Base-by-base conservation (phyloP, 1,140 invertebrate genomes). In the Colletes gigas region DNA sequence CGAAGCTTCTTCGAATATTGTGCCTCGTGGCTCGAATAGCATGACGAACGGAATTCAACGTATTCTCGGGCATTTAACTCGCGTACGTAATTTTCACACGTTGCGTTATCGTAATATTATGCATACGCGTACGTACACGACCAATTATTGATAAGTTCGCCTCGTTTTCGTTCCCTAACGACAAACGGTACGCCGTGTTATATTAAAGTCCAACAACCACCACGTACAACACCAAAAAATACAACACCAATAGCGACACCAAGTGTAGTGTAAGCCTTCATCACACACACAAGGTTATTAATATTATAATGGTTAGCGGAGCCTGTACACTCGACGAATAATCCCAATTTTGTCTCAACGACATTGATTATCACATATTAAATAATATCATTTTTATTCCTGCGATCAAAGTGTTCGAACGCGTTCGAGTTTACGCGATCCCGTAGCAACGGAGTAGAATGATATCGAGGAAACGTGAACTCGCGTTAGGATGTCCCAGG, bases 171-270 rank as follows among this genome's bases (percentile, higher is more conserved):
- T 59, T 78, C 41, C 62, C 69, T 65, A 75, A 73, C 47, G 65
- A 83, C 78, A 83, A 75, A 82, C 82, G 82, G 83, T 89, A 84
- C 85, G 85, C 88, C 88, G 82, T 89, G 88, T 91, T 91, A 91
- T 89, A 89, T 86, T 85, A 88, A 88, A 88, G 63, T 82, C 77
- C 87, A 84, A 89, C 88, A 89, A 85, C 74, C 86, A 90, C 84
- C 90, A 93, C 85, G 83, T 91, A 93, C 91, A 93, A 92, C 92
- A 93, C 89, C 90, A 92, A 93, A 74, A 89, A 93, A 92, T 92
- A 92, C 90, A 92, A 93, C 92, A 93, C 90, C 92, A 93, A 93
- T 92, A 93, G 92, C 93, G 92, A 93, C 92, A 93, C 90, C 93
- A 93, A 93, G 91, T 92, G 91, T 93, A 93, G 91, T 92, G 91